Conservation (phyloP, 2,113 vertebrate species). For the Urocynchramus pylzowi region DNA sequence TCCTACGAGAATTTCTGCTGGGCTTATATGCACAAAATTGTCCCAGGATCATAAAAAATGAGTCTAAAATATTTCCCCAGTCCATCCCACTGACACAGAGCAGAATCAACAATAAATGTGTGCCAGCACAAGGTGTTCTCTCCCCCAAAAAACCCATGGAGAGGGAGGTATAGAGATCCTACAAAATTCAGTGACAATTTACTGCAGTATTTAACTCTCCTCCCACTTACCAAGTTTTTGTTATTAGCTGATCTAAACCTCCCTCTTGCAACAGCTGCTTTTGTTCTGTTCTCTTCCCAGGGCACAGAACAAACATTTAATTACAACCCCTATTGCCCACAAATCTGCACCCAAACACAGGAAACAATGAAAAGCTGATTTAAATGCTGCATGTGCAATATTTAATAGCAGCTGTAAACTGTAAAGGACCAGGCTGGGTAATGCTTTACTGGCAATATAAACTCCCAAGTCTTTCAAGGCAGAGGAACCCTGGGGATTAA, state of each 20-base stretch:
- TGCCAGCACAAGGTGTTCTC: not conserved
- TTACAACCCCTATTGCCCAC: not conserved
- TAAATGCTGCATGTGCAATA: not conserved
- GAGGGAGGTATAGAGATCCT: rapidly evolving
- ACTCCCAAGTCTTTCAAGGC: not conserved
- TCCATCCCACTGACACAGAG: not conserved
- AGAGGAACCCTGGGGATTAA: not conserved
- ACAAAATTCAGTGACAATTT: rapidly evolving
- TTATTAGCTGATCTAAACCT: not conserved
- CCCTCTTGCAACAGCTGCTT: not conserved
- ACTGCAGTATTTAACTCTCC: not conserved
- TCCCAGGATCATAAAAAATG: not conserved
- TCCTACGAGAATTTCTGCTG: not conserved
- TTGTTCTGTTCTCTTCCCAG: not conserved
- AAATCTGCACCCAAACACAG: not conserved
- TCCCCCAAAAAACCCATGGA: rapidly evolving
- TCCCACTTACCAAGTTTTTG: not conserved
- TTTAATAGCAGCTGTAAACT: not conserved
- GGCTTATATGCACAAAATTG: not conserved
- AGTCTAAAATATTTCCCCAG: not conserved
- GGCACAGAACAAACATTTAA: not conserved
- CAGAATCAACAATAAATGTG: not conserved
- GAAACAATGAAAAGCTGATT: not conserved
- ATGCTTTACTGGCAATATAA: not conserved
- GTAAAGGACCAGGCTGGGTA: not conserved